phyloP scores from a whole-genome alignment of 2,888 invertebrate genomes.

The Rhingia rostrata region DNA sequence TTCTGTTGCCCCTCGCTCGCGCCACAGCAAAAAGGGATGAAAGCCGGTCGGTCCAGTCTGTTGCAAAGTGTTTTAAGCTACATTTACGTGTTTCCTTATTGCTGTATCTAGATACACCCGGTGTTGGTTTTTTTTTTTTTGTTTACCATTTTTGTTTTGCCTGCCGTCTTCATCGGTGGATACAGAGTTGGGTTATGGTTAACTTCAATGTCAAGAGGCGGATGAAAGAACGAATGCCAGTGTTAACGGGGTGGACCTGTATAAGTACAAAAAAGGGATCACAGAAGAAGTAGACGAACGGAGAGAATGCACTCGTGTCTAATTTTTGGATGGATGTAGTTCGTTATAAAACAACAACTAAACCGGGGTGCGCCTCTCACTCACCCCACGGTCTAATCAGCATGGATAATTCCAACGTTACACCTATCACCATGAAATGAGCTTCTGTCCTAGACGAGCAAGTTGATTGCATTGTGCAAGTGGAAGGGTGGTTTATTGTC shows the following conservation, averaged over 20 bases:
- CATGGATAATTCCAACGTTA: constrained; percentile 65
- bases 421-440: constrained; percentile 66
- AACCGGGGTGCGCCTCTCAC: constrained; percentile 24
- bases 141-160: constrained; percentile 17
- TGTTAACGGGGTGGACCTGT: constrained; percentile 9
- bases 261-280: constrained; percentile 1
- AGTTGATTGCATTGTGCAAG: constrained; percentile 66
- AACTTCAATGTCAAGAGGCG: constrained; percentile 57
- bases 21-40: constrained; percentile 18
- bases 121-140: background rate
- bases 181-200: background rate
- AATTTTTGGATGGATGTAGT: constrained; percentile 46
- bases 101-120: constrained; percentile 5
- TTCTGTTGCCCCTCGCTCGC: constrained; percentile 11
- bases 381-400: constrained; percentile 51
- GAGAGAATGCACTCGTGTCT: constrained; percentile 23
- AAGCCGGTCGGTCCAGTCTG: constrained; percentile 49
- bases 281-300: background rate
- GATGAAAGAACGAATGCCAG: constrained; percentile 7
- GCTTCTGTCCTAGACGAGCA: constrained; percentile 27
- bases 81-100: constrained; percentile 51
- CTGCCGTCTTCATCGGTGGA: constrained; percentile 19
- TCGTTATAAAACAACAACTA: constrained; percentile 43
- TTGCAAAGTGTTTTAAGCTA: constrained; percentile 65
- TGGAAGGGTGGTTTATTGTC: constrained; percentile 39